These are phyloP conservation scores for Heteronetta atricapilla DNA, from an alignment of 2,113 vertebrate species.

Conservation along the genomic window DNA sequence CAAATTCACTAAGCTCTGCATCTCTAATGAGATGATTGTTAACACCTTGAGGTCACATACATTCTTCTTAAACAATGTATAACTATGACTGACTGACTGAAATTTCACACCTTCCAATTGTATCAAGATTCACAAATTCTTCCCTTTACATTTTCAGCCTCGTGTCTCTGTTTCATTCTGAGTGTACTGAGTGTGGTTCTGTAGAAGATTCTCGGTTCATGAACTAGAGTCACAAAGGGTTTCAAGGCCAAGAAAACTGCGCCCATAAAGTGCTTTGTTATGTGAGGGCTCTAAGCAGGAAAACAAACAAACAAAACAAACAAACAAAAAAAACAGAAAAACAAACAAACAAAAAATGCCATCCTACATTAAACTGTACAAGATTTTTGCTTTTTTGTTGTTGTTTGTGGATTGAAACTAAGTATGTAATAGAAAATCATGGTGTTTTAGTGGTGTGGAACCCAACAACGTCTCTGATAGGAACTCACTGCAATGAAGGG, in stretches of 20 bases:
- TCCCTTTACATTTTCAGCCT: neutral
- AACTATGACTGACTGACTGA: rapidly evolving
- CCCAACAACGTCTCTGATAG: neutral
- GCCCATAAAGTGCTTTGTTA: neutral
- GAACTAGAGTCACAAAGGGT: neutral
- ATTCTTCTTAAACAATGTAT: neutral
- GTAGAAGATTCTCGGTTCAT: neutral
- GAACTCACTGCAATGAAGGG: neutral
- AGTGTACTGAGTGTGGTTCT: neutral
- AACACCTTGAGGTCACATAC: neutral
- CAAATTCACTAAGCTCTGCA: neutral
- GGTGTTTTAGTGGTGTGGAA: neutral
- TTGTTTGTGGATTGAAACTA: neutral
- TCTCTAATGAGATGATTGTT: neutral
- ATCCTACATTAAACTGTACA: neutral
- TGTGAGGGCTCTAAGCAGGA: neutral
- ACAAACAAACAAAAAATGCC: neutral
- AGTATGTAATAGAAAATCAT: neutral
- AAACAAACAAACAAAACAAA: no score
- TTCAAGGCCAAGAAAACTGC: neutral
- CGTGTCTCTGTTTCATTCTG: neutral
- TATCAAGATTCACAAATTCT: neutral
- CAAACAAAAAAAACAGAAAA: no score
- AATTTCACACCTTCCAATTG: neutral
- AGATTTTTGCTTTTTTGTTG: rapidly evolving